Conservation (phyloP, 1,140 invertebrate species). For the Oryctes rhinoceros region DNA sequence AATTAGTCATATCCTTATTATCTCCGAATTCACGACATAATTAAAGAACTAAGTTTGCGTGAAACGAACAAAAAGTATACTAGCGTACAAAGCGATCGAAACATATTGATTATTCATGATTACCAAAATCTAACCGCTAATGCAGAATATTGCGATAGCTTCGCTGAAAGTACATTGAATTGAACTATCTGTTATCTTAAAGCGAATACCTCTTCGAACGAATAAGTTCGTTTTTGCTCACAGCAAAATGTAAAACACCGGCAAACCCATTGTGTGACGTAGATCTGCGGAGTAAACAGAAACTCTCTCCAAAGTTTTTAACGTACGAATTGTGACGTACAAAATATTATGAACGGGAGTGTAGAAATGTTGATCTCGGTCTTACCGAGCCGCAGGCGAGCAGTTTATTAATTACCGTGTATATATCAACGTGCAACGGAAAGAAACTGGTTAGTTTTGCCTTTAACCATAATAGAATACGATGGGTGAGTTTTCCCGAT, state of each 20-base stretch:
- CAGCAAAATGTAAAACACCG: too few species aligned
- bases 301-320: too few species aligned
- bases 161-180: not conserved
- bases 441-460: constrained; percentile 28
- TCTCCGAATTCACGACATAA: not conserved
- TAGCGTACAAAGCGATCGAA: too few species aligned
- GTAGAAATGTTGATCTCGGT: constrained; percentile 7
- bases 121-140: too few species aligned
- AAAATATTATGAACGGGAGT: not conserved
- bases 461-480: not conserved
- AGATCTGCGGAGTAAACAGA: too few species aligned
- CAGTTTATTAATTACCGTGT: not conserved
- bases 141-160: too few species aligned
- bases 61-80: not conserved
- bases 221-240: too few species aligned
- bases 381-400: not conserved
- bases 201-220: too few species aligned
- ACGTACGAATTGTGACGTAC: not conserved
- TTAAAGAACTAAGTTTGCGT: not conserved
- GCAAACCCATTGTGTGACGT: too few species aligned
- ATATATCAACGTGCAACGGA: constrained; percentile 7
- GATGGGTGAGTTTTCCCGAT: not conserved
- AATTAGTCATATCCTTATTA: constrained; percentile 28
- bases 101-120: too few species aligned
- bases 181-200: not conserved